phyloP scores from a whole-genome alignment of 2,113 vertebrate genomes.

The Cyphomyrus discorhynchus region DNA sequence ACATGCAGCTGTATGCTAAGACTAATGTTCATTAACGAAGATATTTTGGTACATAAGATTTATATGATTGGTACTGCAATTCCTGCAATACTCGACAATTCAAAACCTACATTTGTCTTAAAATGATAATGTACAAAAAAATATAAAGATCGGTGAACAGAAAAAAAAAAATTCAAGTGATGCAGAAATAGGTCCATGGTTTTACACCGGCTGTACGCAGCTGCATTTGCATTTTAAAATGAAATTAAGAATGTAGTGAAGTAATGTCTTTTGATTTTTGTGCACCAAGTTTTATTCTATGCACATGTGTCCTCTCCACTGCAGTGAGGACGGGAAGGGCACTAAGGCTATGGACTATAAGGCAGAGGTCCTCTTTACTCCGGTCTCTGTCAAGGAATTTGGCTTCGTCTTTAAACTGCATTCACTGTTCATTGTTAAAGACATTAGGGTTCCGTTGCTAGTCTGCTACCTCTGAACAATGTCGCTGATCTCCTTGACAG shows the following conservation, averaged over 20 bases:
- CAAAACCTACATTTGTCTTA: not conserved
- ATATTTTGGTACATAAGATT: not conserved
- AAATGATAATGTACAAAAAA: constrained; percentile 26
- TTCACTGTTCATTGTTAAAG: not conserved
- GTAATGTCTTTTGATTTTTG: not conserved
- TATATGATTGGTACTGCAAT: not conserved
- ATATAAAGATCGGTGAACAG: constrained; percentile 34
- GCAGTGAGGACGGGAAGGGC: not conserved
- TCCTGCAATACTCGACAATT: not conserved
- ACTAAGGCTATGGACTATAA: not conserved
- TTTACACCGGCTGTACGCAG: constrained; percentile 28
- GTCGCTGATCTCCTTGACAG: constrained; percentile 93
- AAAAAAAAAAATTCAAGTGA: constrained; percentile 41
- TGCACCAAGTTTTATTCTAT: not conserved
- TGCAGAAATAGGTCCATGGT: constrained; percentile 35
- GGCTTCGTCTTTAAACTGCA: not conserved
- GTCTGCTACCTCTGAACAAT: constrained; percentile 95
- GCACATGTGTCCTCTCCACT: not conserved
- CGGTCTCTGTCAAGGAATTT: not conserved
- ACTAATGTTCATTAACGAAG: not conserved
- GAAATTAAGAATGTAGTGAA: constrained; percentile 25
- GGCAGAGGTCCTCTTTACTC: no score
- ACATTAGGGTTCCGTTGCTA: constrained; percentile 19
- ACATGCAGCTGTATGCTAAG: constrained; percentile 9
- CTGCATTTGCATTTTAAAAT: constrained; percentile 43